Evolutionary conservation across 1,140 invertebrate genomes (phyloP).

Genomic region (Dendrolimus kikuchii): DNA sequence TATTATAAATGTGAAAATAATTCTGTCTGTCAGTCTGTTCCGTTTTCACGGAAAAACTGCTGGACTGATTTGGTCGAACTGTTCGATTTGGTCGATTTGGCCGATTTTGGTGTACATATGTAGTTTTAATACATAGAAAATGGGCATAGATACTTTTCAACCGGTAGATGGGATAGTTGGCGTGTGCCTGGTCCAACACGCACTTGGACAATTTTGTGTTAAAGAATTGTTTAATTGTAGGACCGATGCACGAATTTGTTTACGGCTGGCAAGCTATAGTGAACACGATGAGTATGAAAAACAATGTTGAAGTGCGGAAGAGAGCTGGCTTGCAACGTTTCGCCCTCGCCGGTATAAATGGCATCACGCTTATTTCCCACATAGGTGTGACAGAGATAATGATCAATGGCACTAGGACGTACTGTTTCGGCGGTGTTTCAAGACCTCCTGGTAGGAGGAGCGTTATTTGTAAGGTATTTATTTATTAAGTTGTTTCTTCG

Average conservation of each 20-base stretch:
- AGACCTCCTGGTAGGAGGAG: slow-evolving; percentile 50
- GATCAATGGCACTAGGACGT: slow-evolving; percentile 59
- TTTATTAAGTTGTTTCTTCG: no score
- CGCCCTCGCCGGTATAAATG: slow-evolving; percentile 58
- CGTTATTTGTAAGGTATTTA: slow-evolving; percentile 56
- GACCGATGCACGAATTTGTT: slow-evolving; percentile 62
- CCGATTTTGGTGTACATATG: no score
- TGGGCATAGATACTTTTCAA: no score
- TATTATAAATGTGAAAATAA: no score
- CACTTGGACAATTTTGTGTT: background rate
- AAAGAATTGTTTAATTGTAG: slow-evolving; percentile 15
- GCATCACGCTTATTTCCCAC: slow-evolving; percentile 55
- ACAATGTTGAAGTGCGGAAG: slow-evolving; percentile 62
- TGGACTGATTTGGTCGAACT: no score
- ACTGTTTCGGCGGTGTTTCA: slow-evolving; percentile 58
- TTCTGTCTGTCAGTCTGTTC: no score
- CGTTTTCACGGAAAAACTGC: no score
- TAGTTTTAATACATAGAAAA: no score
- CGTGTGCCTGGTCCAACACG: background rate
- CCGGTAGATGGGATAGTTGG: no score
- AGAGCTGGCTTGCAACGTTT: slow-evolving; percentile 55
- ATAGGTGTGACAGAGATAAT: slow-evolving; percentile 62
- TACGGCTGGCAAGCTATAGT: slow-evolving; percentile 64
- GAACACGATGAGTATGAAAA: slow-evolving; percentile 66
- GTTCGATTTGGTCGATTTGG: no score